Evolutionary conservation across 1,140 invertebrate species (phyloP).

Genomic region (Colletes gigas): DNA sequence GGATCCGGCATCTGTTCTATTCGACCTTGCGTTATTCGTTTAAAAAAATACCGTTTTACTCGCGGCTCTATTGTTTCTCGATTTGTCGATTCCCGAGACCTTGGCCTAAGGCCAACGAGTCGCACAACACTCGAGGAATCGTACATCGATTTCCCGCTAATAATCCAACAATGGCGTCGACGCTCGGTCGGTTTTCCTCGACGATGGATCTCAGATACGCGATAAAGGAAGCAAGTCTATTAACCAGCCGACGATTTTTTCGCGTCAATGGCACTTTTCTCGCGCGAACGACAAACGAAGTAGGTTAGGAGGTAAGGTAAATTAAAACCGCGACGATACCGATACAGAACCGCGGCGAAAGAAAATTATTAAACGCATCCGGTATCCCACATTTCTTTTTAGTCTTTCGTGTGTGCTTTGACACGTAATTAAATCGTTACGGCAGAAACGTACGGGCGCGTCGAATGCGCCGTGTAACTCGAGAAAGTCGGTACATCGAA

Average conservation of each 20-base stretch:
- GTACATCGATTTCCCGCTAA: too few relatives aligned
- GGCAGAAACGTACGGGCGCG: background rate
- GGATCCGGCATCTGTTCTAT: too few relatives aligned
- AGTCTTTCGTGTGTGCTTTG: background rate
- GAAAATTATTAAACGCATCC: background rate
- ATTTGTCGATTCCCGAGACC: background rate
- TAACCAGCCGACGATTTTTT: background rate
- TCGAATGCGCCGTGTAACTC: slow-evolving; percentile 22
- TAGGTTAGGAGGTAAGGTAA: slow-evolving; percentile 13
- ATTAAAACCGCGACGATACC: slow-evolving; percentile 2
- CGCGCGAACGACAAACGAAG: background rate
- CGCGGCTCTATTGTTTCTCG: slow-evolving; percentile 11
- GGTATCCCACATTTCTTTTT: background rate
- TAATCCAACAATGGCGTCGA: too few relatives aligned
- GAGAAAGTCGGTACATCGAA: slow-evolving; percentile 37
- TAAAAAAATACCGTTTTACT: background rate
- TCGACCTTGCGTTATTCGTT: too few relatives aligned
- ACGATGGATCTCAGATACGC: too few relatives aligned
- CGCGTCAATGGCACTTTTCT: background rate
- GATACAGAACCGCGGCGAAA: background rate
- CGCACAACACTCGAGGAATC: too few relatives aligned
- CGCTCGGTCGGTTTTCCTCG: too few relatives aligned
- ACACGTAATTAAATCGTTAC: slow-evolving; percentile 32
- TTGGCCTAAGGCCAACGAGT: too few relatives aligned
- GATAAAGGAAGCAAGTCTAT: too few relatives aligned